Evolutionary conservation across 2,888 invertebrate genomes (phyloP), one percentile per base, ranked within the genome.

Genomic region (Sclerodermus sp.): DNA sequence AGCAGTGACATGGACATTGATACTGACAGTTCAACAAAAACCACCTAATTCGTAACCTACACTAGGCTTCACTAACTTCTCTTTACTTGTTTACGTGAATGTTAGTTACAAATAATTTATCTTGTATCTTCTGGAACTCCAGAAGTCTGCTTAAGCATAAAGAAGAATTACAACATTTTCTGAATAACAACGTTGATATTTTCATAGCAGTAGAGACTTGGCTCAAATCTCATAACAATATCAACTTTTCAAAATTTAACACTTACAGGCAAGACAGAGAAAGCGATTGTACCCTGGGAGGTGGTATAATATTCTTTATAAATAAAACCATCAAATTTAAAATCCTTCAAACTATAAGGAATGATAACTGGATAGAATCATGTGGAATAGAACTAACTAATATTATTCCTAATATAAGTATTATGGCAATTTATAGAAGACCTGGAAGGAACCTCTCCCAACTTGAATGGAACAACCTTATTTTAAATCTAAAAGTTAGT

Each of bases 131-230:
- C 31, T 46, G 46, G 46, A 46, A 46, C 16, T 12, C 14, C 16
- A 15, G 46, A 12, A 40, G 46, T 31, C 12, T 40, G 2, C 2
- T 34, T 4, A n/a, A 32, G 6, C 17, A 17, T 3, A 41, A 42
- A 42, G 14, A 14, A 13, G 47, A 47, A 15, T 2, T 42, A 4
- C 37, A 48, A 17, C 4, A 18, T 3, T 30, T 42, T 4, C 12
- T 43, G n/a, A n/a, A n/a, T 10, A 16, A 36, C 10, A 12, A 43
- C 2, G 9, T 29, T 0, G 48, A 48, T 17, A 23, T 48, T 13
- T 13, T 43, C 1, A 14, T 48, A 8, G 36, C 37, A 3, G 48
- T 48, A 1, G 42, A 48, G 30, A 30, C 48, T 1, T 48, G 48
- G 48, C 23, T 48, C 1, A 48, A 42, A n/a, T 8, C 10, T 1